Conservation (phyloP, 2,888 invertebrate species). For the Drosophila vallismaia region DNA sequence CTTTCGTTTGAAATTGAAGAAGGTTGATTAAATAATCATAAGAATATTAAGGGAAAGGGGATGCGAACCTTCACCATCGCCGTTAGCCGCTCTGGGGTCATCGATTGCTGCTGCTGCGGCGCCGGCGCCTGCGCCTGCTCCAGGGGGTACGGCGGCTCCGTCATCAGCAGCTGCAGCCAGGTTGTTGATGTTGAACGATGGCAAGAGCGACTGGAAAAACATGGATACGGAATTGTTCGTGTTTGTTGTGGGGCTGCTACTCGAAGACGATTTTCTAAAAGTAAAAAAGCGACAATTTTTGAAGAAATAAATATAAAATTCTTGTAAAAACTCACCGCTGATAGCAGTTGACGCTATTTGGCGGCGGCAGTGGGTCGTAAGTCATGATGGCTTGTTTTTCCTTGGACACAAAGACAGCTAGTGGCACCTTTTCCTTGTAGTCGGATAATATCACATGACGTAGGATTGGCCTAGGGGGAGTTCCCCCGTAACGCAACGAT, state of each 20-base stretch:
- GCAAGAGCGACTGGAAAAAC: slow-evolving; percentile 90
- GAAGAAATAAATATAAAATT: background rate
- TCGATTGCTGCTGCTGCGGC: slow-evolving; percentile 26
- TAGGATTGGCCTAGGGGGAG: slow-evolving; percentile 82
- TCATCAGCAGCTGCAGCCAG: slow-evolving; percentile 52
- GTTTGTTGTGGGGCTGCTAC: slow-evolving; percentile 80
- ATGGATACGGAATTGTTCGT: slow-evolving; percentile 84
- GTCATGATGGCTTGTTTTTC: slow-evolving; percentile 86
- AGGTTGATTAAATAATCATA: background rate
- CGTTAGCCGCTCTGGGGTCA: slow-evolving; percentile 26
- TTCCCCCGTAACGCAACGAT: slow-evolving; percentile 72
- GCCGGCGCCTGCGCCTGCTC: slow-evolving; percentile 27
- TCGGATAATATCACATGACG: slow-evolving; percentile 84
- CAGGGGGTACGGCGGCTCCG: slow-evolving; percentile 17
- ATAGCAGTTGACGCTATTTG: slow-evolving; percentile 90
- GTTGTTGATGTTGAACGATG: slow-evolving; percentile 86
- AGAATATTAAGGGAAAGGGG: background rate
- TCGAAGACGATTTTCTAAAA: slow-evolving; percentile 80
- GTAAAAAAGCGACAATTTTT: background rate
- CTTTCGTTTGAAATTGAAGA: slow-evolving; percentile 48
- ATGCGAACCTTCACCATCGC: slow-evolving; percentile 64
- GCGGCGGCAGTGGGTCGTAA: slow-evolving; percentile 92
- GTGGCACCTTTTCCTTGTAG: slow-evolving; percentile 84
- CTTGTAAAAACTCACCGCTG: slow-evolving; percentile 83
- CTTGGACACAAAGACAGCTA: slow-evolving; percentile 82